Conservation (phyloP, 1,140 invertebrate species). For the Venturia canescens region DNA sequence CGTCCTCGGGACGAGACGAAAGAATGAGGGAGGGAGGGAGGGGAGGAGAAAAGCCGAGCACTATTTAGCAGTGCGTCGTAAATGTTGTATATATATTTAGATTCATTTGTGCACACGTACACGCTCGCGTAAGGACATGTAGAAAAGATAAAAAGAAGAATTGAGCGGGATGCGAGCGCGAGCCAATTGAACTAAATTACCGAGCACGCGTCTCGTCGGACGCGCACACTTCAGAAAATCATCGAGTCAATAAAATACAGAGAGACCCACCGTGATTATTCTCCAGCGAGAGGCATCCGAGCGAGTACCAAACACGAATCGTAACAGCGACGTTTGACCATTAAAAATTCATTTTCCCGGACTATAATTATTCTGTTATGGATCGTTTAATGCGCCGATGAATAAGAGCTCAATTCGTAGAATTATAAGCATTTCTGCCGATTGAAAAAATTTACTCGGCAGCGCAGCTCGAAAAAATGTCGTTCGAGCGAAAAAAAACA, state of each 20-base stretch:
- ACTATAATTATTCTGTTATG: no score
- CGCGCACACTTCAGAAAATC: constrained; percentile 61
- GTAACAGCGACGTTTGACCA: background rate
- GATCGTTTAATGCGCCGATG: no score
- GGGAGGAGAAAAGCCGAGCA: background rate
- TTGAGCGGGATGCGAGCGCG: constrained; percentile 66
- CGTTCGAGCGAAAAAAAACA: background rate
- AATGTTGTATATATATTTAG: background rate
- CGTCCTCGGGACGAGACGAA: background rate
- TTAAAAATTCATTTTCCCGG: no score
- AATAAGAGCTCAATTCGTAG: background rate
- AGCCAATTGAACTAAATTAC: constrained; percentile 68
- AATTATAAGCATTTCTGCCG: background rate
- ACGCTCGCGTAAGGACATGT: constrained; percentile 38
- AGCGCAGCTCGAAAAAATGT: background rate
- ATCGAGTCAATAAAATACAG: constrained; percentile 58
- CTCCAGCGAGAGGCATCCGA: background rate
- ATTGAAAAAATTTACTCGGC: background rate
- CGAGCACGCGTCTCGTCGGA: constrained; percentile 58
- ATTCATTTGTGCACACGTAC: background rate
- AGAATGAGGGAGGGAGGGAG: background rate
- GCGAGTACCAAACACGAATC: background rate
- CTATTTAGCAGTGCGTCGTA: background rate
- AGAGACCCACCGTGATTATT: constrained; percentile 33
- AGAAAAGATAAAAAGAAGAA: constrained; percentile 49